Conservation (phyloP, 2,888 invertebrate species). For the Archips crataeganus region DNA sequence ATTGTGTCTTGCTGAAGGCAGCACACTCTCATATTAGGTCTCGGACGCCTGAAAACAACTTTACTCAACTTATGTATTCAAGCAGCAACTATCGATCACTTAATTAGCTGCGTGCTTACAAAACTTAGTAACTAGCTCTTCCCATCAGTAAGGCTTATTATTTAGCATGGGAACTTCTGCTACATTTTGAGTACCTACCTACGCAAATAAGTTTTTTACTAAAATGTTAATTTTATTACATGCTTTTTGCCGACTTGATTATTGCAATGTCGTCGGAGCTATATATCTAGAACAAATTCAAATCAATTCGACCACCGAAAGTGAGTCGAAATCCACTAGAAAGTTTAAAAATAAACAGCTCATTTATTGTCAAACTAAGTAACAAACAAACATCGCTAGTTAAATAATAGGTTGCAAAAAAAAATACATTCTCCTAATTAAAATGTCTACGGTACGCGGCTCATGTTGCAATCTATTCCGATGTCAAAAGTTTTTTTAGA, state of each 20-base stretch:
- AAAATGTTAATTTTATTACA: too few species aligned
- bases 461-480: conserved; percentile 5
- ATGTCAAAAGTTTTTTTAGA: conserved; percentile 5
- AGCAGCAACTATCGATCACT: neutral
- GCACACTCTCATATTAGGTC: neutral
- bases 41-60: neutral
- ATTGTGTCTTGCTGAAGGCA: too few species aligned
- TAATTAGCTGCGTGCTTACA: neutral
- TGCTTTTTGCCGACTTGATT: too few species aligned
- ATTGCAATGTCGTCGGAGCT: too few species aligned
- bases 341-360: too few species aligned
- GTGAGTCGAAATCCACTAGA: too few species aligned
- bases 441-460: neutral
- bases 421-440: neutral
- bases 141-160: neutral
- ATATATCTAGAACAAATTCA: too few species aligned
- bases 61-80: neutral
- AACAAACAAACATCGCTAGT: too few species aligned
- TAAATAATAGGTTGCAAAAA: neutral
- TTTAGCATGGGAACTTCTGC: neutral
- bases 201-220: too few species aligned
- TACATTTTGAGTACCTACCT: too few species aligned
- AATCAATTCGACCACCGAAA: too few species aligned
- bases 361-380: too few species aligned
- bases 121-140: conserved; percentile 2